Conservation (phyloP, 2,113 vertebrate genomes). For the Acrocephalus arundinaceus region DNA sequence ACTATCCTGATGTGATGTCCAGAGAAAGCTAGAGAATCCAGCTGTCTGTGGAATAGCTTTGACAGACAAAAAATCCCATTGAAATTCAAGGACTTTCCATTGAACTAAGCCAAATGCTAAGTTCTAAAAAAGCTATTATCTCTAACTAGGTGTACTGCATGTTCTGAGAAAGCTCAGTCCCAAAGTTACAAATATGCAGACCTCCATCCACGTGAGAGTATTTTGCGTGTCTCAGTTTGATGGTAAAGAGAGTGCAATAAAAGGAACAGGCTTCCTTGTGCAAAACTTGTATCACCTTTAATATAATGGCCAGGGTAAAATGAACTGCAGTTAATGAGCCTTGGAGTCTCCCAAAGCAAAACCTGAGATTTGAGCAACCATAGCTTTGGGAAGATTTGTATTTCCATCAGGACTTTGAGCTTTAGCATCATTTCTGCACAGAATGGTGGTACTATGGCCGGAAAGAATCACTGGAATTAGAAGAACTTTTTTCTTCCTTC, state of each 20-base stretch:
- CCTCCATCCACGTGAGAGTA: conserved; percentile 8
- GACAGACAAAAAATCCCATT: not conserved
- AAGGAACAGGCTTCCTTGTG: not conserved
- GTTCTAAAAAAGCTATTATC: not conserved
- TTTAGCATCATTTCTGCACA: not conserved
- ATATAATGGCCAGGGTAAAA: not conserved
- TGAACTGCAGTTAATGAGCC: not conserved
- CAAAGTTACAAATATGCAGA: not conserved
- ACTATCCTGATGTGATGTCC: not conserved
- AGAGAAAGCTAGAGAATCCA: conserved; percentile 6
- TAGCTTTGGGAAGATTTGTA: not conserved
- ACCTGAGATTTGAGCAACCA: not conserved
- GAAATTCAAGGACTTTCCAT: conserved; percentile 9
- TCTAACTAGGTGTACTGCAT: not conserved
- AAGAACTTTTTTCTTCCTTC: not conserved
- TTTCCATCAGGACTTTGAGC: not conserved
- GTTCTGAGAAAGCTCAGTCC: not conserved
- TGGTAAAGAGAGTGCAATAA: not conserved
- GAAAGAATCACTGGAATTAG: not conserved
- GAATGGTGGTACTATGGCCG: not conserved
- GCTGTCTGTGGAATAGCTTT: conserved; percentile 1
- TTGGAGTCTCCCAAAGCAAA: not conserved
- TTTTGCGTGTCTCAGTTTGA: not conserved
- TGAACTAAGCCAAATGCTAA: conserved; percentile 2
- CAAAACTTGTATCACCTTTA: not conserved